Evolutionary conservation across 2,888 invertebrate genomes (phyloP).

Genomic region (Apamea epomidion): DNA sequence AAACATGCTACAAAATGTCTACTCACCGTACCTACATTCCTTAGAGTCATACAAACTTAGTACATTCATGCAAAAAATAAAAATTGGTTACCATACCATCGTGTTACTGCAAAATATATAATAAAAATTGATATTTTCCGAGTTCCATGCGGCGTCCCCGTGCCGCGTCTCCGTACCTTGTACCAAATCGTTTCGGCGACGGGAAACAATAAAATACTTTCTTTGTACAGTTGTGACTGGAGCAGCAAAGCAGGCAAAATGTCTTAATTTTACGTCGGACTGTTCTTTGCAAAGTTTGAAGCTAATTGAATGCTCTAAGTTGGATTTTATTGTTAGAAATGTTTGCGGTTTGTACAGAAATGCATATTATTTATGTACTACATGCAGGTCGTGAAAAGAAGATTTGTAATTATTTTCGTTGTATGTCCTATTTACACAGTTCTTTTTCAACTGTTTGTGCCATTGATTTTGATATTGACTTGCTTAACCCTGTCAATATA

Average conservation of each 20-base stretch:
- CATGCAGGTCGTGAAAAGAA: neutral
- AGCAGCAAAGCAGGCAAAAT: slow-evolving; percentile 21
- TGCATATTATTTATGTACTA: neutral
- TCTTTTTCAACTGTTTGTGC: neutral
- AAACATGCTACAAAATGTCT: neutral
- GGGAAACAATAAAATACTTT: slow-evolving; percentile 61
- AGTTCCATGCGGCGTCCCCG: slow-evolving; percentile 40
- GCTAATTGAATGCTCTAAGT: slow-evolving; percentile 2
- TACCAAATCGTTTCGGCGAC: slow-evolving; percentile 60
- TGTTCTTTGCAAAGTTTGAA: slow-evolving; percentile 16
- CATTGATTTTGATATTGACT: neutral
- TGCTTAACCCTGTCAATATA: neutral
- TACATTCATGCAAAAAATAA: slow-evolving; percentile 31
- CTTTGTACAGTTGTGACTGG: slow-evolving; percentile 27
- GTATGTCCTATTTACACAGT: neutral
- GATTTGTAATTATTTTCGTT: neutral
- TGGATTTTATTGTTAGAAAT: neutral
- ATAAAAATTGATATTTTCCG: slow-evolving; percentile 62
- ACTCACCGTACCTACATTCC: neutral
- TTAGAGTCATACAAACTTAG: neutral
- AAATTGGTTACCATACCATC: slow-evolving; percentile 40
- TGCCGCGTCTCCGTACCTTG: slow-evolving; percentile 55
- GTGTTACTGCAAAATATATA: slow-evolving; percentile 51
- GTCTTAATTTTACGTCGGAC: slow-evolving; percentile 42
- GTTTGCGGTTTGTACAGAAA: neutral